phyloP scores from a whole-genome alignment of 2,888 invertebrate species.

The Dicyrtoma fusca region DNA sequence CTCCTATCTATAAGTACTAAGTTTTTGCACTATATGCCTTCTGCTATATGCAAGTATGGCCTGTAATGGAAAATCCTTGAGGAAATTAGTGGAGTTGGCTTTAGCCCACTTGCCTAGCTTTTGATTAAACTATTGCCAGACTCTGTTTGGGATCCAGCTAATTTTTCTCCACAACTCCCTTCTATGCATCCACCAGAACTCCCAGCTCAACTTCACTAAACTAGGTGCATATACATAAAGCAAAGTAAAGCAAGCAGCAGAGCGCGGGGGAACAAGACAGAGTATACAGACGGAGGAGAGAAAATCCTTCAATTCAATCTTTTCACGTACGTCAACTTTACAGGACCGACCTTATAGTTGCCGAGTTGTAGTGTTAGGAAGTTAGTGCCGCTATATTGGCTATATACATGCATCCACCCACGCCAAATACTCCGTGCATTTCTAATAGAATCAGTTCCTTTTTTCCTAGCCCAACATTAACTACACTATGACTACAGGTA shows the following conservation, averaged over 20 bases:
- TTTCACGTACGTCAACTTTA: slow-evolving; percentile 3
- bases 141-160: slow-evolving; percentile 21
- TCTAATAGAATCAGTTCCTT: too few species aligned
- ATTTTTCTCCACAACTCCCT: slow-evolving; percentile 16
- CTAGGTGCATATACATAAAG: not conserved
- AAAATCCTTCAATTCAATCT: slow-evolving; percentile 31
- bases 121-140: slow-evolving; percentile 28
- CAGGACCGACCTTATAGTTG: not conserved
- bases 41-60: too few species aligned
- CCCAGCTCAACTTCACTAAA: slow-evolving; percentile 10
- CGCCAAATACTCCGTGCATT: too few species aligned
- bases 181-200: not conserved
- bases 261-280: slow-evolving; percentile 10
- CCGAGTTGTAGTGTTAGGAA: too few species aligned
- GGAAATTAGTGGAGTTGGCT: slow-evolving; percentile 20
- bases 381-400: too few species aligned
- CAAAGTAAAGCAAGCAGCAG: too few species aligned
- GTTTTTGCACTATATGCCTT: slow-evolving; percentile 1
- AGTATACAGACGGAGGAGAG: not conserved
- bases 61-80: slow-evolving; percentile 12
- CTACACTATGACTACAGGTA: too few species aligned
- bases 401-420: too few species aligned
- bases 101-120: slow-evolving; percentile 8
- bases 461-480: too few species aligned
- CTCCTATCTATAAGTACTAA: too few species aligned